A percentile compares a stretch with the other conserved stretches of the same genome.
Conservation (phyloP, 2,888 invertebrate species). For the Spilosoma lubricipeda region DNA sequence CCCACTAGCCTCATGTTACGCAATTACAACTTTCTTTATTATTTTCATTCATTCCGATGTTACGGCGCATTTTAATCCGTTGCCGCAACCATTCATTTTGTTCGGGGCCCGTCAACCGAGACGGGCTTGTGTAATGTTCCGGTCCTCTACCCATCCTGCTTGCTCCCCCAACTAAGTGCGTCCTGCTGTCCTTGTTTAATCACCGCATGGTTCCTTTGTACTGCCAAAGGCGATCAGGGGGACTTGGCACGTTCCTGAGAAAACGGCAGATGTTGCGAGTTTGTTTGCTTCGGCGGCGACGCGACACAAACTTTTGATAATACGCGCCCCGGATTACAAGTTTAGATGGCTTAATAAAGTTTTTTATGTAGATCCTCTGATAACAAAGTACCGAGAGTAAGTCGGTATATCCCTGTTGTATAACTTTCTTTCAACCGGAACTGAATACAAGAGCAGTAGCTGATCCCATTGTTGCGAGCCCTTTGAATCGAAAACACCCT, state of each 20-base stretch:
- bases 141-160: slow-evolving; percentile 65
- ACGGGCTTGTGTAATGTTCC: slow-evolving; percentile 83
- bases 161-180: slow-evolving; percentile 30
- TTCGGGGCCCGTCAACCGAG: slow-evolving; percentile 82
- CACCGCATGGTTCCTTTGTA: slow-evolving; percentile 77
- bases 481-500: slow-evolving; percentile 9
- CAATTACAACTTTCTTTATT: slow-evolving; percentile 73
- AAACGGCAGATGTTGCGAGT: slow-evolving; percentile 82
- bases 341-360: slow-evolving; percentile 58
- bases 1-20: slow-evolving; percentile 74
- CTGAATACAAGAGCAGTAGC: slow-evolving; percentile 11
- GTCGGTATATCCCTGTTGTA: slow-evolving; percentile 22
- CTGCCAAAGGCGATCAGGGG: slow-evolving; percentile 79
- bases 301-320: slow-evolving; percentile 71
- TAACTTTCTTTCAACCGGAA: slow-evolving; percentile 19
- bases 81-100: slow-evolving; percentile 79
- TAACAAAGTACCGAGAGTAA: slow-evolving; percentile 32
- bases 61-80: slow-evolving; percentile 81
- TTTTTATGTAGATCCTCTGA: slow-evolving; percentile 45
- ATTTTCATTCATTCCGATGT: slow-evolving; percentile 80
- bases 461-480: slow-evolving; percentile 10
- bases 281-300: slow-evolving; percentile 71
- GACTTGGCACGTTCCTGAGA: slow-evolving; percentile 83
- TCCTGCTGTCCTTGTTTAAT: slow-evolving; percentile 58
- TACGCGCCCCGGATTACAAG: slow-evolving; percentile 58